A percentile compares a stretch with the other conserved stretches of the same genome.
These are phyloP conservation scores for Heliconius hewitsoni DNA, from an alignment of 1,140 invertebrate species.

Conservation along the genomic window DNA sequence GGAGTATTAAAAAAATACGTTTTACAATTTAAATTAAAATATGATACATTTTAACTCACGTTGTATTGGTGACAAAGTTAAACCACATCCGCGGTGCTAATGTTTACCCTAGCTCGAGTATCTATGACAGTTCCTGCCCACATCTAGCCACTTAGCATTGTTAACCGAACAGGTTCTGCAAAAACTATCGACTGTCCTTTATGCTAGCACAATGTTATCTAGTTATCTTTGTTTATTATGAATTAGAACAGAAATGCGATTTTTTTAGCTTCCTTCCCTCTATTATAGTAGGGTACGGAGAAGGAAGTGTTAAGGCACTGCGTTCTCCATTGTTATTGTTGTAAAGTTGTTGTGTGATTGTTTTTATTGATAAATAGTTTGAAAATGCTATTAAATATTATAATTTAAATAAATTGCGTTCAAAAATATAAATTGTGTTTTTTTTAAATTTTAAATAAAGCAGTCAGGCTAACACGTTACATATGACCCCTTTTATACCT, in stretches of 20 bases:
- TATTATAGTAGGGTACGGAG: too few species aligned
- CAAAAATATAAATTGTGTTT: neutral
- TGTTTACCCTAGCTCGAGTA: slow-evolving; percentile 44
- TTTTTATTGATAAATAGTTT: neutral
- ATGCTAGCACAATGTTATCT: slow-evolving; percentile 28
- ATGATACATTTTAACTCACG: neutral
- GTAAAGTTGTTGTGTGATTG: too few species aligned
- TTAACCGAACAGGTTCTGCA: slow-evolving; percentile 31
- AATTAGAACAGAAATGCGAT: slow-evolving; percentile 10
- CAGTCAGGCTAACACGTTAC: too few species aligned
- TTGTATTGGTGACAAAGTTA: neutral
- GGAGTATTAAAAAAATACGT: neutral
- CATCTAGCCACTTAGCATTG: slow-evolving; percentile 30
- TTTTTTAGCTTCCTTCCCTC: neutral
- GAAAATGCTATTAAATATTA: neutral
- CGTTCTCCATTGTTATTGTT: too few species aligned
- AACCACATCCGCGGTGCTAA: slow-evolving; percentile 46
- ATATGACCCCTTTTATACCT: neutral
- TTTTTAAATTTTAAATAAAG: too few species aligned
- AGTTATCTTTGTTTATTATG: slow-evolving; percentile 9
- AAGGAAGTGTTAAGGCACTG: too few species aligned
- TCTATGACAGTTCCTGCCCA: slow-evolving; percentile 37
- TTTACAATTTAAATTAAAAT: neutral
- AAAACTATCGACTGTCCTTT: slow-evolving; percentile 22
- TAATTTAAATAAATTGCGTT: neutral